Conservation (phyloP, 2,113 vertebrate species). For the Nanorana parkeri region DNA sequence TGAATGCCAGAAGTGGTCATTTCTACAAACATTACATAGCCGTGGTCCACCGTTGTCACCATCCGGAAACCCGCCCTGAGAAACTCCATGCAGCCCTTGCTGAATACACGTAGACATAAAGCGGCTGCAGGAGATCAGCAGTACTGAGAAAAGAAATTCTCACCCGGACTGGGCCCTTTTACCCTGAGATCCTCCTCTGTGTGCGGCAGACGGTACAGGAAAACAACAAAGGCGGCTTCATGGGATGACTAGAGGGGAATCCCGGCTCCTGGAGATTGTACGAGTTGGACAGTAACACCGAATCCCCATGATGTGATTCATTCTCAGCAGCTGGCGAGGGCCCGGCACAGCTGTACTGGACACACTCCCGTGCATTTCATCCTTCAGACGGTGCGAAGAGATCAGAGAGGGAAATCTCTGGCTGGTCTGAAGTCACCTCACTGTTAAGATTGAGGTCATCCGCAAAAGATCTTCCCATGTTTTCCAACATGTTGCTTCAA, state of each 20-base stretch:
- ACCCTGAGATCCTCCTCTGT: not conserved
- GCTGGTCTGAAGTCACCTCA: too few species aligned
- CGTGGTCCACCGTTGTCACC: too few species aligned
- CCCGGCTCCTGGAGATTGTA: not conserved
- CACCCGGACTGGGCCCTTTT: not conserved
- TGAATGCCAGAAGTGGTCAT: too few species aligned
- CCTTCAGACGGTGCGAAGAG: not conserved
- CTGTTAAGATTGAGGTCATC: too few species aligned
- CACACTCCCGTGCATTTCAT: constrained; percentile 14
- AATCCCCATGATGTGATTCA: constrained; percentile 16
- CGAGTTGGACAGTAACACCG: not conserved
- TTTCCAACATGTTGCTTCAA: too few species aligned
- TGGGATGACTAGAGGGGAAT: constrained; percentile 25
- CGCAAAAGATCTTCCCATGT: too few species aligned
- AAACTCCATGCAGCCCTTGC: too few species aligned
- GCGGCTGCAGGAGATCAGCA: too few species aligned
- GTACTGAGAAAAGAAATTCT: not conserved
- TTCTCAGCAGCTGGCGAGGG: constrained; percentile 4
- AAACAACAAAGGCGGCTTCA: not conserved
- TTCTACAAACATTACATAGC: too few species aligned
- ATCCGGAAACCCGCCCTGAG: too few species aligned
- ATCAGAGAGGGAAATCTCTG: constrained; percentile 4
- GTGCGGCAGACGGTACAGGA: not conserved
- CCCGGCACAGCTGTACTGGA: constrained; percentile 19
- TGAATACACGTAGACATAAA: too few species aligned